Evolutionary conservation across 2,113 vertebrate genomes (phyloP).

Genomic region (Semicossyphus pulcher): DNA sequence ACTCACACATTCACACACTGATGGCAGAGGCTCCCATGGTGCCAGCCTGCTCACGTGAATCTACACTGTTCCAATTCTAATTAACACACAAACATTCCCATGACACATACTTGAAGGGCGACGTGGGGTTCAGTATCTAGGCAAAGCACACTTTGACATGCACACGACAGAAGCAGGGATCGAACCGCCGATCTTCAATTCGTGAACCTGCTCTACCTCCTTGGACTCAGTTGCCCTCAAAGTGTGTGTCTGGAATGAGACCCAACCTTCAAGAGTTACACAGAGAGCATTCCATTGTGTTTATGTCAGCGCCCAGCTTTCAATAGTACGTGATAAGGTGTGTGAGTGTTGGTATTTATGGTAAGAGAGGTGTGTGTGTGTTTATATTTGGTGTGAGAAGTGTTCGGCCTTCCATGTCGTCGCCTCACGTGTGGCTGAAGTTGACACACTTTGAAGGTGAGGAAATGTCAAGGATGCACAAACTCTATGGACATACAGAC

Average conservation of each 20-base stretch:
- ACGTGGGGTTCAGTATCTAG: neutral
- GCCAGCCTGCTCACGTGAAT: neutral
- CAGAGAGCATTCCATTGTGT: slow-evolving; percentile 46
- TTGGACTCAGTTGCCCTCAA: neutral
- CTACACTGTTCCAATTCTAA: neutral
- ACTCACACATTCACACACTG: no score
- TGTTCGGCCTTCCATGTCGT: slow-evolving; percentile 1
- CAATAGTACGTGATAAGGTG: slow-evolving; percentile 55
- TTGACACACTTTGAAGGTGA: slow-evolving; percentile 36
- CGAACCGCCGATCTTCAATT: neutral
- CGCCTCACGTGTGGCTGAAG: slow-evolving; percentile 26
- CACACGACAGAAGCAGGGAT: neutral
- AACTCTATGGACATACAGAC: neutral
- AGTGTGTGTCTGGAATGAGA: slow-evolving; percentile 27
- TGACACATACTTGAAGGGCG: neutral
- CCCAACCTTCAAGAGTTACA: slow-evolving; percentile 22
- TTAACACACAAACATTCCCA: neutral
- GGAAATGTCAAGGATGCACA: slow-evolving; percentile 34
- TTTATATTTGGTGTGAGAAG: slow-evolving; percentile 46
- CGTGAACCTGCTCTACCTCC: neutral
- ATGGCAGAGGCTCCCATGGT: neutral
- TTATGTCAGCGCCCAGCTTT: slow-evolving; percentile 46
- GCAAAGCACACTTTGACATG: neutral
- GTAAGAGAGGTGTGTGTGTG: slow-evolving; percentile 27
- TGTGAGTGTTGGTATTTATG: slow-evolving; percentile 53